Base-by-base conservation (phyloP, 2,797 vertebrate species). In the Phylloscopus collybita region DNA sequence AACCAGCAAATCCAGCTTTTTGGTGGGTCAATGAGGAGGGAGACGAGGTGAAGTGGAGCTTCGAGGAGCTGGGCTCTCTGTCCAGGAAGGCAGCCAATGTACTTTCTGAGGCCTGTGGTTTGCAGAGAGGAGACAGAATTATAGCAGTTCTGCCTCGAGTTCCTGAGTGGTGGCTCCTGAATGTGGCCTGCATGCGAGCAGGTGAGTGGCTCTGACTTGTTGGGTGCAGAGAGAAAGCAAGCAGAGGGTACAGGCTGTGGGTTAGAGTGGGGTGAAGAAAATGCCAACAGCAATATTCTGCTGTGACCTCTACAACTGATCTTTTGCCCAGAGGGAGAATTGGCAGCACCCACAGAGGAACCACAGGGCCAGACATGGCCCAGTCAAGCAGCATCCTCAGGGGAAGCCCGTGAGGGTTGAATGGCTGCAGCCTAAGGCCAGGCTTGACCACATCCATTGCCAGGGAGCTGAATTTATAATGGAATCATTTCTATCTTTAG, bases 91-190 rank as follows among this genome's bases (percentile, higher is more conserved):
- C 98, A 17, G 98, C 98, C 67, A 98, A 98, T 22, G 87, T 98
- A 4, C 96, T 99, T 11, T 72, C 47, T 22, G 96, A 95, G 17
- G 81, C 70, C 5, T 99, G 98, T 53, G 88, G 94, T 73, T 93
- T 99, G 66, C 92, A 95, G 79, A 96, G 92, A 94, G 98, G 98
- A 85, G 98, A 99, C 96, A 96, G 97, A 65, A 92, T 98, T 27
- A 51, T 98, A 10, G 95, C 98, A 32, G 94, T 98, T 51, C 97
- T 99, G 27, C 98, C 98, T 4, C 94, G 96, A 50, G 57, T 99
- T 26, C 98, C 98, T 2, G 98, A 98, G 67, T 98, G 98, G 98
- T 98, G 98, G 98, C 95, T 99, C 47, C 82, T 98, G 49, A 98
- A 80, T 2, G 87, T 98, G 25, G 98, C 98, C 36, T 98, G 98